Evolutionary conservation across 2,113 vertebrate species (phyloP), one percentile per base, ranked within the genome.

Genomic region (Megaleporinus macrocephalus): DNA sequence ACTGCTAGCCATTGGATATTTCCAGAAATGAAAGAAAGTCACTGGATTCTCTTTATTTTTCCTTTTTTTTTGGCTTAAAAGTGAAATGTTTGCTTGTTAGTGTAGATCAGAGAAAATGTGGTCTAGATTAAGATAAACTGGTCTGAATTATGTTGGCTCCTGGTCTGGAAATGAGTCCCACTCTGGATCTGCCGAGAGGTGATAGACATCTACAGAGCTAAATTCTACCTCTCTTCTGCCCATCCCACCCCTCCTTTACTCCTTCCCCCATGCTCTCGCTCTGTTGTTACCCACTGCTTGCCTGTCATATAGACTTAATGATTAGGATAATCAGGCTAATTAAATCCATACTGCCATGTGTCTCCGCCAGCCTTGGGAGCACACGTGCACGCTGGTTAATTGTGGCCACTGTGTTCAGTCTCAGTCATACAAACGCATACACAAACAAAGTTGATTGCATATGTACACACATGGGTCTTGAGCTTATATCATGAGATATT

Each of bases 221-320:
- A 33, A 22, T 29, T 68, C 65, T 33, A 36, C 30, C 6, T 68
- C 65, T 27, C 65, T 11, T 4, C 14, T 57, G 4, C 20, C 7
- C 22, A n/a, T 13, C 41, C 18, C 62, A 15, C 27, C 26, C 80
- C 89, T 36, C 36, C 7, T 3, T 11, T 10, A 7, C 10, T 44
- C 41, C 9, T 9, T 44, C 88, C 20, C 30, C 12, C 84, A 91
- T 90, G 93, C 84, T 86, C 81, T 80, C 80, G 69, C 71, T 55
- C 85, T 44, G 9, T 22, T 30, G 59, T 36, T 27, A n/a, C 68
- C 53, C 26, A 47, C 49, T 79, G 36, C 26, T 65, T 13, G 41
- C 61, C 12, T 69, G 63, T 20, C 68, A 69, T 79, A 72, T 72
- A 61, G 33, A 61, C 20, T 71, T 51, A 49, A 29, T 79, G 53